Evolutionary conservation across 2,888 invertebrate genomes (phyloP).

Genomic region (Agrotis segetum): DNA sequence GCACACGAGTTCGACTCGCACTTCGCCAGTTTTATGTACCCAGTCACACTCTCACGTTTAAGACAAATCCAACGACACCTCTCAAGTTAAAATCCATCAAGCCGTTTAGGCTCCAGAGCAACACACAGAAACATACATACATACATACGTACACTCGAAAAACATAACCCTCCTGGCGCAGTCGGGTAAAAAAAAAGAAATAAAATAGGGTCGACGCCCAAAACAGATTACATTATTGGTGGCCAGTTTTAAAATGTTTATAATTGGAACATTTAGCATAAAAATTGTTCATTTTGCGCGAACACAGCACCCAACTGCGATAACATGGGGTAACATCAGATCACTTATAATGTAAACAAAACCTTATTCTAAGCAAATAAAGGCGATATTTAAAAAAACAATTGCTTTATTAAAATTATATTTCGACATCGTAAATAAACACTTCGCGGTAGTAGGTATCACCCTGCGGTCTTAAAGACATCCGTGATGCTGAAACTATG

Average conservation of each 20-base stretch:
- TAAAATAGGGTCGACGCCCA: conserved; percentile 21
- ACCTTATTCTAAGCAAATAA: neutral
- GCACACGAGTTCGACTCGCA: too few relatives aligned
- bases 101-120: too few relatives aligned
- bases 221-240: conserved; percentile 20
- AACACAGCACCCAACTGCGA: conserved; percentile 33
- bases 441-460: conserved; percentile 30
- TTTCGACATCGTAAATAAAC: conserved; percentile 33
- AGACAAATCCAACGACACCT: too few relatives aligned
- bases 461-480: conserved; percentile 10
- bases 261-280: conserved; percentile 53
- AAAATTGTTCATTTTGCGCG: conserved; percentile 36
- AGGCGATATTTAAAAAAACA: conserved; percentile 11
- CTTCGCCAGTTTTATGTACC: too few relatives aligned
- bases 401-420: conserved; percentile 3
- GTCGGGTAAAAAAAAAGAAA: conserved; percentile 3
- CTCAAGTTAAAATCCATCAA: too few relatives aligned
- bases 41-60: too few relatives aligned
- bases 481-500: conserved; percentile 22
- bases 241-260: conserved; percentile 9
- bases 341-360: conserved; percentile 2
- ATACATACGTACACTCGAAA: too few relatives aligned
- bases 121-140: too few relatives aligned
- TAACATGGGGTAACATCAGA: conserved; percentile 24
- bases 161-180: too few relatives aligned